Base-by-base conservation (phyloP, 1,140 invertebrate genomes). In the Aethina tumida region DNA sequence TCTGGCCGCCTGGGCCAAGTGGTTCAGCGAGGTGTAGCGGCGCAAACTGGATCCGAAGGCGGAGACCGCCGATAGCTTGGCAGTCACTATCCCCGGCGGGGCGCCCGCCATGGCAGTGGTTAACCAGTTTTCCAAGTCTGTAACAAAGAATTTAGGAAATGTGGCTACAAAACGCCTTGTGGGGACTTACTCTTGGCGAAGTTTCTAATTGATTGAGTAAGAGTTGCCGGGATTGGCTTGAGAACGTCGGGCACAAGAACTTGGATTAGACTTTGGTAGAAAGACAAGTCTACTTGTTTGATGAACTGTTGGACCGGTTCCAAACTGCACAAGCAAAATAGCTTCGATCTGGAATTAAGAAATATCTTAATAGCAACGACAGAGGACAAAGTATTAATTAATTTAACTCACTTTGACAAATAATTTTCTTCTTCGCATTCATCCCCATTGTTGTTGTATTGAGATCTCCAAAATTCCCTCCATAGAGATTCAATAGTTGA, bases 11-110 rank as follows among this genome's bases (percentile, higher is more conserved):
- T 91, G 86, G 31, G 96, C 94, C 52, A 99, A 71, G 67, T 99
- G 96, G 69, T 98, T 98, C n/a, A 99, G 68, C 9, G 93, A 97
- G 8, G 95, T 98, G 66, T 98, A 98, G 31, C 95, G 77, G 21
- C 93, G 71, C 53, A 99, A 64, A 24, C 92, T 96, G 64, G 96
- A 93, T 53, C 91, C 85, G 64, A 98, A 86, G 19, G 95, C 90
- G 49, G 82, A 83, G 6, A 96, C 89, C 22, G 90, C 86, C 18
- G 75, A 68, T 15, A 79, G 77, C 70, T 93, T 95, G 29, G 87
- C 80, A 47, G 84, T 75, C 32, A 85, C 73, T 67, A 96, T 81
- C 52, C 79, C 77, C 41, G 81, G 73, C 13, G 91, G 88, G 50
- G 85, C 89, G 12, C 84, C 89, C 49, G 73, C 68, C 79, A 94